Conservation (phyloP, 2,113 vertebrate genomes). For the Channa maculata region DNA sequence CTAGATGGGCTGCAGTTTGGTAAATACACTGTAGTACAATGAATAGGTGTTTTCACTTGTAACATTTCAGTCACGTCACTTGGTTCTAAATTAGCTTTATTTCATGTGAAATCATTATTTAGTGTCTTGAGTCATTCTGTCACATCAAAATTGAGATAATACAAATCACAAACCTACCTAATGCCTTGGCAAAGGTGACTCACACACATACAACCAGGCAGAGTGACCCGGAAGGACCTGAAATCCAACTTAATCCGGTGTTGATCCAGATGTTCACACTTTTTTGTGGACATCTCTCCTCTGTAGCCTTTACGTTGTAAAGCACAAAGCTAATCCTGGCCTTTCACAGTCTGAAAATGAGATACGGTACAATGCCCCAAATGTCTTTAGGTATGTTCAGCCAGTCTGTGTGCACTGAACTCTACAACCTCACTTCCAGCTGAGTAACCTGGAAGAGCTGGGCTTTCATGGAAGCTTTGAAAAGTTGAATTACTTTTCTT, state of each 20-base stretch:
- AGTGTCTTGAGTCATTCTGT: too few relatives aligned
- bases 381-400: constrained; percentile 46
- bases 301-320: constrained; percentile 44
- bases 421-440: constrained; percentile 15
- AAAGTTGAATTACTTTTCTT: not conserved
- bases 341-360: constrained; percentile 46
- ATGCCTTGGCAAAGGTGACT: constrained; percentile 39
- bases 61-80: too few relatives aligned
- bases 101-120: too few relatives aligned
- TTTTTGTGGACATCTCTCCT: constrained; percentile 13
- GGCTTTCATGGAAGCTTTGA: not conserved
- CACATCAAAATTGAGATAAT: too few relatives aligned
- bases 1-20: not conserved
- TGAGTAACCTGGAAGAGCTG: not conserved
- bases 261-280: constrained; percentile 59
- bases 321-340: constrained; percentile 64
- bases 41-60: too few relatives aligned
- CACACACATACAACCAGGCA: constrained; percentile 18
- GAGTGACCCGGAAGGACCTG: constrained; percentile 44
- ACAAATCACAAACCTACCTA: too few relatives aligned
- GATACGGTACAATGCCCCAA: constrained; percentile 22
- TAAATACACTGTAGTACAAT: not conserved
- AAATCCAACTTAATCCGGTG: constrained; percentile 65
- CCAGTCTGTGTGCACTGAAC: constrained; percentile 27
- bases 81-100: too few relatives aligned